phyloP scores from a whole-genome alignment of 2,113 vertebrate species.

The Glaucidium brasilianum region DNA sequence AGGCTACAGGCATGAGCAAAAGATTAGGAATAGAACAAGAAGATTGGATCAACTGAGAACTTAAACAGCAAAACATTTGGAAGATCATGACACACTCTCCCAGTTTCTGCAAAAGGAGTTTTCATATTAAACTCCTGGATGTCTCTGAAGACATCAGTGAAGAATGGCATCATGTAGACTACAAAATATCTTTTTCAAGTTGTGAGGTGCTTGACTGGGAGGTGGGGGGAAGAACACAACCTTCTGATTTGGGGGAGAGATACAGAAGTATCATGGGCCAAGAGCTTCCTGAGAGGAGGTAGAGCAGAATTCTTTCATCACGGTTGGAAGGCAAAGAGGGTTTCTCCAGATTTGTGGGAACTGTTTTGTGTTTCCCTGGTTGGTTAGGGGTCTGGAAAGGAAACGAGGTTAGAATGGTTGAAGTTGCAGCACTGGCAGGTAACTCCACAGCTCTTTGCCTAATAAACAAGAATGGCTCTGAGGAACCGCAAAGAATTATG shows the following conservation, averaged over 20 bases:
- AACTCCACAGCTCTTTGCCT: neutral
- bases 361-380: neutral
- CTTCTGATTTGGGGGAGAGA: neutral
- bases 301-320: neutral
- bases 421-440: neutral
- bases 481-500: neutral
- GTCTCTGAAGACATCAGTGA: neutral
- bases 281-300: neutral
- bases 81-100: neutral
- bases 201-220: neutral
- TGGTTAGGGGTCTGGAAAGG: neutral
- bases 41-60: constrained; percentile 40
- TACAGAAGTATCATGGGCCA: neutral
- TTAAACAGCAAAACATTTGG: constrained; percentile 17
- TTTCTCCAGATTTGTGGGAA: neutral
- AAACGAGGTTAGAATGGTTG: neutral
- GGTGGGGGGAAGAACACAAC: neutral
- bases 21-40: constrained; percentile 38
- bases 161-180: neutral
- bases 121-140: neutral
- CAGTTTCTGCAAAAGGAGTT: neutral
- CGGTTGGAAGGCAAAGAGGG: neutral
- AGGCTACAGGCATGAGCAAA: constrained; percentile 17
- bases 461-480: neutral
- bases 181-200: neutral